phyloP scores from a whole-genome alignment of 2,797 vertebrate genomes.

The Cryptoblepharus egeriae region DNA sequence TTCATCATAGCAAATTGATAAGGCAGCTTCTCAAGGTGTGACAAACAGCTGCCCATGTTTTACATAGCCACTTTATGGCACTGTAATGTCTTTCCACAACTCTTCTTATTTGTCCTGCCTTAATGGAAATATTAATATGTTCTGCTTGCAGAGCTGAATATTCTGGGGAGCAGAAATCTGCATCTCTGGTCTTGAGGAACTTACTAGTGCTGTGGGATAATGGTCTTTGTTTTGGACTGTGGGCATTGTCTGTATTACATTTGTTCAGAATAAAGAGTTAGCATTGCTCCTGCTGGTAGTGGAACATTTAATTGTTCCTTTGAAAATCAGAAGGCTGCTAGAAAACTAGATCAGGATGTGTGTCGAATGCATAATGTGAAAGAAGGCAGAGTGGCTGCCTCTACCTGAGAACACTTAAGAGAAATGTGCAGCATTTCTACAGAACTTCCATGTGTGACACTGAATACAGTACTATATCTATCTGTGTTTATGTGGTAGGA shows the following conservation, averaged over 20 bases:
- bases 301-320: background rate
- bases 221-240: background rate
- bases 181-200: background rate
- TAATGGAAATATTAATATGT: background rate
- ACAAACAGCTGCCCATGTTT: background rate
- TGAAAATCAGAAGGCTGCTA: background rate
- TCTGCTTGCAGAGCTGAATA: background rate
- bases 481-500: background rate
- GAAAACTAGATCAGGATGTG: rapidly evolving
- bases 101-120: background rate
- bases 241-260: rapidly evolving
- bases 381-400: background rate
- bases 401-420: rapidly evolving
- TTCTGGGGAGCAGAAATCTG: background rate
- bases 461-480: too few species aligned
- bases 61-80: background rate
- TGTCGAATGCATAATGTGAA: background rate
- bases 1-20: background rate
- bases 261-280: background rate
- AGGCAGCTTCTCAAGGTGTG: background rate
- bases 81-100: background rate
- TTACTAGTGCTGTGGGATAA: rapidly evolving
- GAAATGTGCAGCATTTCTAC: background rate
- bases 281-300: background rate
- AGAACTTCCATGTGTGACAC: background rate